A percentile compares a stretch with the other conserved stretches of the same genome.
Evolutionary conservation across 2,113 vertebrate genomes (phyloP).

Genomic region (Agelaius tricolor): DNA sequence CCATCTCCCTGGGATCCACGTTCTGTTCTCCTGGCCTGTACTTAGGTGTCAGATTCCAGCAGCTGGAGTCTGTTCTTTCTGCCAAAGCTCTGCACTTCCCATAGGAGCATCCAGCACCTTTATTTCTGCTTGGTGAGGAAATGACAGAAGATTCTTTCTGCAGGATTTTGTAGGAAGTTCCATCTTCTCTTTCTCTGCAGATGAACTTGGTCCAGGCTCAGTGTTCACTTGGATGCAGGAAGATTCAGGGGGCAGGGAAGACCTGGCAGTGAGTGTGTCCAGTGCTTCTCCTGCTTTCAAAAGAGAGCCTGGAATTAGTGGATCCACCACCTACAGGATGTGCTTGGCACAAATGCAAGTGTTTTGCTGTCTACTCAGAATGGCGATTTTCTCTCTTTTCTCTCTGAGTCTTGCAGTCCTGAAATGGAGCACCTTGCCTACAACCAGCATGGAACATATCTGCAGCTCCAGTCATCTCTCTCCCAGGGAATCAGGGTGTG

Average conservation of each 20-base stretch:
- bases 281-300: neutral
- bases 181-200: neutral
- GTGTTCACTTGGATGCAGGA: neutral
- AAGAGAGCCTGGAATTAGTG: neutral
- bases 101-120: neutral
- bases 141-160: neutral
- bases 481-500: neutral
- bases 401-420: neutral
- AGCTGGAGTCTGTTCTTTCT: neutral
- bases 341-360: neutral
- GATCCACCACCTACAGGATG: neutral
- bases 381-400: neutral
- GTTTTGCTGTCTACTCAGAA: neutral
- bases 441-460: neutral
- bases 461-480: neutral
- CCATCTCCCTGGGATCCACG: neutral
- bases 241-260: no score
- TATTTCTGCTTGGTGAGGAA: neutral
- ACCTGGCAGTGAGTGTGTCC: fast-evolving
- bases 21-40: neutral
- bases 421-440: neutral
- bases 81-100: neutral
- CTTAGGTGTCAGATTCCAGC: neutral
- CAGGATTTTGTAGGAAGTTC: neutral
- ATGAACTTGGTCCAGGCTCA: neutral